Conservation (phyloP, 1,140 invertebrate species). For the Diplogasteroides magnus region DNA sequence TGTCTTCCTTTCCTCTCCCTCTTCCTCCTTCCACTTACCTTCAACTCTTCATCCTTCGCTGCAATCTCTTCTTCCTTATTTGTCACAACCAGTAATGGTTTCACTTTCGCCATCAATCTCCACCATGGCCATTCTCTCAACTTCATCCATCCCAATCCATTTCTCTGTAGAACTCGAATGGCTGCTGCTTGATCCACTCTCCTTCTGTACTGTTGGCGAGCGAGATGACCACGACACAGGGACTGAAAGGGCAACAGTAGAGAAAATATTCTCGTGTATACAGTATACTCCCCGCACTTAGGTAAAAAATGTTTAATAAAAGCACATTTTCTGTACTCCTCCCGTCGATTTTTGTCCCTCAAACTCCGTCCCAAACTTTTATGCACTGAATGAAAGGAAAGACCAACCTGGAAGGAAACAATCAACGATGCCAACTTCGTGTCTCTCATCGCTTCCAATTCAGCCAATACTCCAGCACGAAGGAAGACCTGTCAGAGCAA, state of each 20-base stretch:
- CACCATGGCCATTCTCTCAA: constrained; percentile 99
- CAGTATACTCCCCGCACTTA: no score
- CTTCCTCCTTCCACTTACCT: neutral
- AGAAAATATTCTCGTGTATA: no score
- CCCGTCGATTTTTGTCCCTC: no score
- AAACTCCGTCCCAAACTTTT: no score
- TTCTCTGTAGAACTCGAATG: constrained; percentile 95
- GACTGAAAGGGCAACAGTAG: constrained; percentile 59
- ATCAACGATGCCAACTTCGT: constrained; percentile 97
- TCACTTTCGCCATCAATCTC: constrained; percentile 70
- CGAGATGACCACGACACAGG: constrained; percentile 88
- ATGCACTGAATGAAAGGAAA: no score
- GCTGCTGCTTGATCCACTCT: constrained; percentile 94
- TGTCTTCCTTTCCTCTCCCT: neutral
- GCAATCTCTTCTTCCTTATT: neutral
- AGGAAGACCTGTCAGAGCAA: constrained; percentile 97
- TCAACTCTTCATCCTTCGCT: neutral
- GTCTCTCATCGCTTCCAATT: constrained; percentile 89
- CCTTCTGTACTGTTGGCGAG: constrained; percentile 88
- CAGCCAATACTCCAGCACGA: constrained; percentile 89
- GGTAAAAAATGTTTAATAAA: no score
- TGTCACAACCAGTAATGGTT: neutral
- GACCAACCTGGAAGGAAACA: constrained; percentile 78
- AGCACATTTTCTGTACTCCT: no score
- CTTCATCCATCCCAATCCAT: constrained; percentile 95